Evolutionary conservation across 2,113 vertebrate genomes (phyloP), one percentile per base, ranked within the genome.

Genomic region (Harpagus bidentatus): DNA sequence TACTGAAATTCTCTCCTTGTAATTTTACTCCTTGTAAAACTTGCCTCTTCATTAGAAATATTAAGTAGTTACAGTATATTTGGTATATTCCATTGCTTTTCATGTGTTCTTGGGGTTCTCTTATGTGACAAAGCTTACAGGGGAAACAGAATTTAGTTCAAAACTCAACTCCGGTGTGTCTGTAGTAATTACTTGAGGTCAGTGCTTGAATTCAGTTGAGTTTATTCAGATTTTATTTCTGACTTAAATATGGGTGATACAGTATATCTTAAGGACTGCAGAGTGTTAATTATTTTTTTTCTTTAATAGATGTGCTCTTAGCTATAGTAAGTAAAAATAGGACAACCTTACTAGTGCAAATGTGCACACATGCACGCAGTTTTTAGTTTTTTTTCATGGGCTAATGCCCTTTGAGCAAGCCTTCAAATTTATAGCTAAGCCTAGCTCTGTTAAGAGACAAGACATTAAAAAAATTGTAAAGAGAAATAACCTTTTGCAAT

Each of bases 401-500:
- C 12, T 66, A 40, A 47, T 96, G 90, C 42, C 89, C 90, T 98
- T 97, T 97, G 82, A 85, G 62, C n/a, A 66, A 96, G 56, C 34
- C 43, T 76, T 86, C 84, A 95, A 94, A 97, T 97, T 96, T 97
- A 94, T 69, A 97, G 78, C 34, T 74, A 89, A 97, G 84, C 59
- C 61, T 76, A 91, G n/a, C 78, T 94, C 86, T 97, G 79, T 95
- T 95, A 93, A 52, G 88, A 65, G 88, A 76, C 4, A 32, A 97
- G 91, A 70, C 59, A 79, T 95, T 88, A 94, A 93, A 31, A 80
- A 97, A 92, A 94, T 11, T 48, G 29, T 80, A 71, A 79, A 94
- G 83, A 71, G 62, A 93, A 96, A 96, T 93, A 98, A 96, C 82
- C 66, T 96, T 97, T 98, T 96, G 84, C 72, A 97, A 94, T 97